These are phyloP conservation scores for Ostrea denselamellosa DNA, from an alignment of 1,140 invertebrate species.

Conservation along the genomic window DNA sequence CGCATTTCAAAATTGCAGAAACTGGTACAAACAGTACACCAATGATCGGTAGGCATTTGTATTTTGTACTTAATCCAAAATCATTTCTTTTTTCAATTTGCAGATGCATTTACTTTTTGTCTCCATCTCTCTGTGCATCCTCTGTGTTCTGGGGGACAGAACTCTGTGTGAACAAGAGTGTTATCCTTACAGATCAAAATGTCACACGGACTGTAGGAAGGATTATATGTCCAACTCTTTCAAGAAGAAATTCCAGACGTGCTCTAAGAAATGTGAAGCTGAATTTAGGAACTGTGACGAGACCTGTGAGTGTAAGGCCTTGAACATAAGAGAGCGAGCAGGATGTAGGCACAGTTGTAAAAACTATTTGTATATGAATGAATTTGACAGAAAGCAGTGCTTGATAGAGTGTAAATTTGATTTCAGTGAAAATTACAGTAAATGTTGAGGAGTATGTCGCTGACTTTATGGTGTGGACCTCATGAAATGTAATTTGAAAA, in stretches of 20 bases:
- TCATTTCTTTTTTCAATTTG: neutral
- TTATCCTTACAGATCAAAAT: neutral
- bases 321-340: neutral
- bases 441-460: neutral
- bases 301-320: neutral
- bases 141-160: neutral
- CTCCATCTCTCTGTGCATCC: neutral
- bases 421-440: conserved; percentile 8
- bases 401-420: conserved; percentile 4
- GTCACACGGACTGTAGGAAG: neutral
- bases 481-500: neutral
- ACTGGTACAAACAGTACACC: too few relatives aligned
- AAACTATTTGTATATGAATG: neutral
- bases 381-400: neutral
- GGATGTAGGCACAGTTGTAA: neutral
- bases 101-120: neutral
- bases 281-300: neutral
- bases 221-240: conserved; percentile 9
- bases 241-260: neutral
- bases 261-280: neutral
- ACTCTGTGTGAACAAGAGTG: neutral
- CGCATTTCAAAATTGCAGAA: too few relatives aligned
- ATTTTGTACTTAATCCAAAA: too few relatives aligned
- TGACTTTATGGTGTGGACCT: neutral
- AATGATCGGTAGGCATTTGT: too few relatives aligned